Base-by-base conservation (phyloP, 2,113 vertebrate genomes). In the Sula dactylatra region DNA sequence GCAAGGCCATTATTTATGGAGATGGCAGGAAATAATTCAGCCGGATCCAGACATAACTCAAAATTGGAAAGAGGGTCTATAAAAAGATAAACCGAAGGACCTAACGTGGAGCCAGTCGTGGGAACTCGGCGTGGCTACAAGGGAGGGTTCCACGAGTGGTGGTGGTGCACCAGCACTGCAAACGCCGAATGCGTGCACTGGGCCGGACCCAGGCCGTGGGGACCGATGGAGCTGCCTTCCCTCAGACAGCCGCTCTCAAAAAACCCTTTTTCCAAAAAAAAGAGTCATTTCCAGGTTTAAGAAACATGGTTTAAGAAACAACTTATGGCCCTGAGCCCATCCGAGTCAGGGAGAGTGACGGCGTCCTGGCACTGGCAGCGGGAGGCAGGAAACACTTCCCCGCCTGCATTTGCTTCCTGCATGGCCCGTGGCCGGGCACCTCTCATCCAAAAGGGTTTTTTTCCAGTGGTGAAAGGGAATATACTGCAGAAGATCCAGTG, bases 131-230 rank as follows among this genome's bases (percentile, higher is more conserved):
- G 3, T 15, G 31, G 52, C 42, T 36, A 14, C 12, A 1, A 36
- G 55, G 31, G 3, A 42, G 54, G 17, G 36, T 45, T 88, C 50
- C 25, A 40, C 59, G 45, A 54, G 73, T 10, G 1, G 36, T 1
- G 9, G 49, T 2, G 38, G 58, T 34, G 32, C 13, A 0, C 27
- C 73, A 32, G 13, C 19, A 6, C 24, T 16, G 54, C 36, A 6
- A 18, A 66, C 5, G 1, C 45, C 10, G 1, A 67, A 38, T 9
- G 1, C 10, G 0, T 4, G 29, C 29, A 3, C 40, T 2, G 45
- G 59, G 20, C 44, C 80, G 44, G 22, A 38, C 11, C 18, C 4
- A 3, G 42, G 29, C 11, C 2, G 2, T 7, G 47, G 36, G 27
- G 45, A 64, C 22, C 0, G 1, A 70, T 1, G 9, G 50, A 65